A percentile compares a stretch with the other conserved stretches of the same genome.
Conservation (phyloP, 1,140 invertebrate species). For the Zaprionus africanus region DNA sequence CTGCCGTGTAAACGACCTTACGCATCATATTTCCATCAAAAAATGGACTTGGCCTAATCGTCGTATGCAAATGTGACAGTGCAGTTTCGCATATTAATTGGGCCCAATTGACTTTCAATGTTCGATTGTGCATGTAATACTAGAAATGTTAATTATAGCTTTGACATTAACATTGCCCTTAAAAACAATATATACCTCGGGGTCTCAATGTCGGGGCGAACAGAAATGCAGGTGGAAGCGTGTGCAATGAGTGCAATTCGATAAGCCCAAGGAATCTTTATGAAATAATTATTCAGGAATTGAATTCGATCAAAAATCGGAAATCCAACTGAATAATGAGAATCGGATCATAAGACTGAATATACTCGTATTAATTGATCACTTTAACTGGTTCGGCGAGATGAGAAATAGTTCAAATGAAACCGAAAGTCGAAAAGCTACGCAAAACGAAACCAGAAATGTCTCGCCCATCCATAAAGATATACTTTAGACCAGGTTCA, state of each 20-base stretch:
- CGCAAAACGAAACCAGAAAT: conserved; percentile 53
- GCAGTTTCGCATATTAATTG: conserved; percentile 45
- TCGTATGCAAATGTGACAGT: conserved; percentile 57
- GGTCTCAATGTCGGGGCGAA: background rate
- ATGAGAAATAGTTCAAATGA: conserved; percentile 46
- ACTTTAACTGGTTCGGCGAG: conserved; percentile 25
- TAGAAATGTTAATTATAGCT: conserved; percentile 40
- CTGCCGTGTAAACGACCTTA: conserved; percentile 52
- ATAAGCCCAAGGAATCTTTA: conserved; percentile 1
- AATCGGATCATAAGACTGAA: conserved; percentile 30
- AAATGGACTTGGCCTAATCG: conserved; percentile 59
- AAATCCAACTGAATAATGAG: background rate
- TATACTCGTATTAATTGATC: conserved; percentile 39
- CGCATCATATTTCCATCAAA: conserved; percentile 59
- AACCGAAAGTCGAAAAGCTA: conserved; percentile 44
- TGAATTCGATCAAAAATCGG: conserved; percentile 29
- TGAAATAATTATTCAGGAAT: conserved; percentile 14
- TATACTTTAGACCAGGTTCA: conserved; percentile 48
- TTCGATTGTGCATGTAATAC: conserved; percentile 58
- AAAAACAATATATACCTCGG: conserved; percentile 44
- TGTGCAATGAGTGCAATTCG: conserved; percentile 20
- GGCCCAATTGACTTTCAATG: conserved; percentile 69
- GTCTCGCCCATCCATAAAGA: conserved; percentile 41
- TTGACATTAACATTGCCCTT: conserved; percentile 78
- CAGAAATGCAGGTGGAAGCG: conserved; percentile 66